Evolutionary conservation across 2,888 invertebrate genomes (phyloP), one percentile per base, ranked within the genome.

Genomic region (Pseudococcus longispinus): DNA sequence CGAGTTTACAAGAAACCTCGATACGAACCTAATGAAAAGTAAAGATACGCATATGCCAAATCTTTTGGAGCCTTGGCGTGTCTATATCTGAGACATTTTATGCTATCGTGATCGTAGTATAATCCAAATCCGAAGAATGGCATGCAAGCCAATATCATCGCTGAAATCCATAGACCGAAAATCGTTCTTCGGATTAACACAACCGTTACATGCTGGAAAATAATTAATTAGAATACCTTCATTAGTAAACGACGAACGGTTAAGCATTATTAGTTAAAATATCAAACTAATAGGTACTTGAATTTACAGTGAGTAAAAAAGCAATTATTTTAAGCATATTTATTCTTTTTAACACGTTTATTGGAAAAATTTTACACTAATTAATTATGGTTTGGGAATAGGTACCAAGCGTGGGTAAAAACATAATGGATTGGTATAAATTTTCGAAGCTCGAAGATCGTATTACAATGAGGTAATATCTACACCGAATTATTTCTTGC

Each of bases 171-270:
- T 88, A 96, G 93, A 82, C 92, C 91, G 89, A 94, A 91, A 90
- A 96, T 93, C 88, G 94, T 93, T 90, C 93, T 93, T 89, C 94
- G 94, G 89, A 96, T 93, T 89, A 95, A 91, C 90, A 94, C 93
- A 91, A 95, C 95, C 88, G 96, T 96, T 90, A 96, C 94, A 91
- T 95, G 94, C 96, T 96, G 92, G 83, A 92, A 92, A 89, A 23
- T 42, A 60, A 51, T 84, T 32, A 84, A 55, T 84, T 32, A 51
- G 8, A 84, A 84, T 46, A 18, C 20, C 8, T 26, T 60, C 37
- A 60, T 84, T 60, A 84, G 18, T 60, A 83, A 46, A 83, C 51
- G n/a, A n/a, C 11, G 46, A 11, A 46, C 46, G 13, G 9, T 46
- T 8, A 46, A 46, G 15, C 4, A 51, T 60, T 60, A 23, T 23